These are phyloP conservation scores for Hipposideros larvatus DNA, from an alignment of 2,797 vertebrate species.

Conservation along the genomic window DNA sequence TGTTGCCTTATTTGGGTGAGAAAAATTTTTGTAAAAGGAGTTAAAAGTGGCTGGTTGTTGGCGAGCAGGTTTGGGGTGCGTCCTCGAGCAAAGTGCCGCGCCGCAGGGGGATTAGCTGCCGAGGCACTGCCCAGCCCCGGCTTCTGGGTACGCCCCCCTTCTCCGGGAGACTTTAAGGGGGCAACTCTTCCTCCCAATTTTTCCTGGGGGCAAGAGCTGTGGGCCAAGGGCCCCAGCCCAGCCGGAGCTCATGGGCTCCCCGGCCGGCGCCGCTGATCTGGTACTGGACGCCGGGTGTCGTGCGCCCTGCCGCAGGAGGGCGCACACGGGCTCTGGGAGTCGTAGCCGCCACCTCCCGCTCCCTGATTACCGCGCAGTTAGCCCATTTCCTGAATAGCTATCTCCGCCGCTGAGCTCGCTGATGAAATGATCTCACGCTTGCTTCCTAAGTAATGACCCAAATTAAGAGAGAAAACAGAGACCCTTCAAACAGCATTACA, in stretches of 20 bases:
- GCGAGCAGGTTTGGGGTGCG: not conserved
- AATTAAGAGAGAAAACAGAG: constrained; percentile 96
- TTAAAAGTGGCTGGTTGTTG: not conserved
- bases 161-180: not conserved
- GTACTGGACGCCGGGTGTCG: not conserved
- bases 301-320: constrained; percentile 70
- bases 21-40: not conserved
- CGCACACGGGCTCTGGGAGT: constrained; percentile 56
- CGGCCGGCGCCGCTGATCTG: accelerated
- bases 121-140: not conserved
- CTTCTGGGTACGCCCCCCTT: not conserved
- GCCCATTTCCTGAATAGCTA: constrained; percentile 87
- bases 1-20: constrained; percentile 58
- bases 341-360: not conserved
- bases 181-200: too few relatives aligned
- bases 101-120: not conserved
- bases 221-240: not conserved
- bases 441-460: constrained; percentile 95
- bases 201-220: not conserved
- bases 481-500: constrained; percentile 96
- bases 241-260: not conserved
- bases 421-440: constrained; percentile 94
- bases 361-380: constrained; percentile 80
- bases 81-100: not conserved
- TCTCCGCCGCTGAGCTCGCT: constrained; percentile 86